These are phyloP conservation scores for Trematomus bernacchii DNA, from an alignment of 2,797 vertebrate species.

Conservation along the genomic window DNA sequence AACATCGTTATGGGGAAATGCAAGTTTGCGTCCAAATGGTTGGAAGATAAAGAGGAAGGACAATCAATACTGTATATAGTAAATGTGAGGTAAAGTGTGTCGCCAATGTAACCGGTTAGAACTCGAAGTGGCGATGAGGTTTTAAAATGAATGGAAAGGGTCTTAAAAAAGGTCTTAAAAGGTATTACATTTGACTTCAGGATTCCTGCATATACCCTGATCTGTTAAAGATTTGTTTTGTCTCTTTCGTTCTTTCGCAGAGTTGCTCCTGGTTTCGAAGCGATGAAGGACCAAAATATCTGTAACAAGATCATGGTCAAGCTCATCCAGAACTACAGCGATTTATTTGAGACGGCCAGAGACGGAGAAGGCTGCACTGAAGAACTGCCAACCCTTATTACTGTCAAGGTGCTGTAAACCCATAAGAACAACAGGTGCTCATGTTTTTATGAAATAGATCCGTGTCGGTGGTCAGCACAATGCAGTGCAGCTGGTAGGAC, in stretches of 20 bases:
- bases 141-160: too few species aligned
- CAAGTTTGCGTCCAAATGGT: too few species aligned
- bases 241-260: constrained; percentile 74
- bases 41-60: too few species aligned
- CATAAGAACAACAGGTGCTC: constrained; percentile 31
- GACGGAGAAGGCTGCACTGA: constrained; percentile 24
- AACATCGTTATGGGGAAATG: too few species aligned
- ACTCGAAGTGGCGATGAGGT: too few species aligned
- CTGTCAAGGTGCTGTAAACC: constrained; percentile 66
- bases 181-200: too few species aligned
- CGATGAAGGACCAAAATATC: constrained; percentile 91
- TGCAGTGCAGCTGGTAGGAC: constrained; percentile 22
- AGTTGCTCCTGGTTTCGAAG: constrained; percentile 89
- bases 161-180: too few species aligned
- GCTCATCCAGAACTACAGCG: constrained; percentile 90
- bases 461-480: constrained; percentile 9
- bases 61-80: too few species aligned
- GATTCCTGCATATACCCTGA: too few species aligned
- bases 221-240: not conserved
- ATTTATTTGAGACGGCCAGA: constrained; percentile 85
- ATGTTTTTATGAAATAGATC: constrained; percentile 50
- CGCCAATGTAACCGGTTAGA: too few species aligned
- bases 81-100: too few species aligned
- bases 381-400: constrained; percentile 30
- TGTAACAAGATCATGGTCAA: constrained; percentile 94